These are phyloP conservation scores for Ophion ellenae DNA, from an alignment of 2,888 invertebrate genomes.

Conservation along the genomic window DNA sequence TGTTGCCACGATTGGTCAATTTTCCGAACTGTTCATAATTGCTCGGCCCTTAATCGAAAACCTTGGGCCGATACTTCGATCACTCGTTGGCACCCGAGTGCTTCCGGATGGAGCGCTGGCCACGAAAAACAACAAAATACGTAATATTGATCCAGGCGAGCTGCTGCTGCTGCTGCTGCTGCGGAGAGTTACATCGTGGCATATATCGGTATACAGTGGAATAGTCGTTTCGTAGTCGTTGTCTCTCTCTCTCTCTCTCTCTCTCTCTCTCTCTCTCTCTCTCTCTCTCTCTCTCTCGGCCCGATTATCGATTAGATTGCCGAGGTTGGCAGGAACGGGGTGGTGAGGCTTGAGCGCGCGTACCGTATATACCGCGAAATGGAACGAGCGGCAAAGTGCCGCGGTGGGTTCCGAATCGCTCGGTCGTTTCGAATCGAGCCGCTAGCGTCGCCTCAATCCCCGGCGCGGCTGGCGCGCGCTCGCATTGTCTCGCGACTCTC, in stretches of 20 bases:
- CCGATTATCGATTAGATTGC: constrained; percentile 64
- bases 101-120: constrained; percentile 23
- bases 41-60: constrained; percentile 10
- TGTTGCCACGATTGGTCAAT: too few relatives aligned
- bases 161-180: neutral
- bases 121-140: constrained; percentile 64
- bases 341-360: constrained; percentile 48
- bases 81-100: constrained; percentile 14
- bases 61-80: constrained; percentile 36
- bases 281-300: constrained; percentile 41
- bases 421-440: constrained; percentile 51
- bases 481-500: constrained; percentile 61
- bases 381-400: constrained; percentile 62
- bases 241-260: constrained; percentile 48
- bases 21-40: neutral
- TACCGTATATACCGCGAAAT: constrained; percentile 54
- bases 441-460: too few relatives aligned
- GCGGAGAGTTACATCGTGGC: constrained; percentile 51
- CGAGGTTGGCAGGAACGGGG: constrained; percentile 56
- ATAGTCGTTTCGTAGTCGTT: constrained; percentile 32
- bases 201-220: constrained; percentile 56
- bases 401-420: constrained; percentile 34
- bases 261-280: constrained; percentile 47
- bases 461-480: neutral
- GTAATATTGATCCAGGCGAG: constrained; percentile 61